A percentile compares a stretch with the other conserved stretches of the same genome.
Evolutionary conservation across 2,797 vertebrate species (phyloP).

Genomic region (Tachyglossus aculeatus): DNA sequence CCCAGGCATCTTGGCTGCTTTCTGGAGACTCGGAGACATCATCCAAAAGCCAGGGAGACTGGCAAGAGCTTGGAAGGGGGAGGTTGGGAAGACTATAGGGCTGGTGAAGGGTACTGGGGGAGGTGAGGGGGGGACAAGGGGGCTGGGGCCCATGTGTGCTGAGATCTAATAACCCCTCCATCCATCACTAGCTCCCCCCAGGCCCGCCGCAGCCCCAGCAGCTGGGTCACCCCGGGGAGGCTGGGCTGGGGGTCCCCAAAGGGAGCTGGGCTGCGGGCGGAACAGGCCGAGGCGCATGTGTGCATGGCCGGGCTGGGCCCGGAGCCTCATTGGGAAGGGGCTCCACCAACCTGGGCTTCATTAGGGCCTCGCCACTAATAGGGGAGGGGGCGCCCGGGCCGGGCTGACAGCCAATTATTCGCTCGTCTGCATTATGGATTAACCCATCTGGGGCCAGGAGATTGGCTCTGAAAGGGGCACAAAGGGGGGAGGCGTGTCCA

Average conservation of each 20-base stretch:
- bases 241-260: conserved; percentile 73
- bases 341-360: conserved; percentile 94
- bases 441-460: conserved; percentile 92
- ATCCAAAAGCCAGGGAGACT: conserved; percentile 11
- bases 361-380: conserved; percentile 87
- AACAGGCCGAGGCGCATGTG: conserved; percentile 96
- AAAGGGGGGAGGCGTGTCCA: conserved; percentile 91
- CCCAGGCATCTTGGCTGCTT: neutral
- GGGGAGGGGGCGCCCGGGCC: conserved; percentile 78
- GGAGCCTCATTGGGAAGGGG: conserved; percentile 83
- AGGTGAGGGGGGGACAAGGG: conserved; percentile 42
- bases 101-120: neutral
- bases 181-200: conserved; percentile 71
- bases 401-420: conserved; percentile 82
- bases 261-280: conserved; percentile 71
- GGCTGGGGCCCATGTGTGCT: conserved; percentile 71
- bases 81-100: conserved; percentile 3
- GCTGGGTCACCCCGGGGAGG: conserved; percentile 78
- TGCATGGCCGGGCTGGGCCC: conserved; percentile 76
- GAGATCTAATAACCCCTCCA: conserved; percentile 82
- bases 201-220: conserved; percentile 70
- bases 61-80: too few species aligned
- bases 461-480: conserved; percentile 89
- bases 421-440: conserved; percentile 96
- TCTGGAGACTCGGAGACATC: neutral